A percentile compares a stretch with the other conserved stretches of the same genome.
phyloP scores from a whole-genome alignment of 2,797 vertebrate genomes.

The Amazona ochrocephala region DNA sequence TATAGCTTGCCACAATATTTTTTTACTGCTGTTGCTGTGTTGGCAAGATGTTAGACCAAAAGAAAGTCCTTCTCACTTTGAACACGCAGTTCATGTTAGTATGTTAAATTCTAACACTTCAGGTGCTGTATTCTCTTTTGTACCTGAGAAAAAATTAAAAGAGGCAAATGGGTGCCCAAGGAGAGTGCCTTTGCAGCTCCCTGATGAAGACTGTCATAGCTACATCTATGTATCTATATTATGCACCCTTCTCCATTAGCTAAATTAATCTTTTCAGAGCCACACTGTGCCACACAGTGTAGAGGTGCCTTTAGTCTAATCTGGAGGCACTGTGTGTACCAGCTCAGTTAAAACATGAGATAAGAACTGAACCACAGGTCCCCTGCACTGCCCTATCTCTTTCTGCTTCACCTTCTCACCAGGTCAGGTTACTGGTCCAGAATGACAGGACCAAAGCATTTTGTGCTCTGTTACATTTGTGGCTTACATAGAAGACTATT shows the following conservation, averaged over 20 bases:
- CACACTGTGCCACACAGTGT: neutral
- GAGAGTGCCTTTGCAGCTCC: neutral
- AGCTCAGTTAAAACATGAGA: neutral
- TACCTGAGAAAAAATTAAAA: neutral
- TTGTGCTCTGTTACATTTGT: neutral
- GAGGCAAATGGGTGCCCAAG: neutral
- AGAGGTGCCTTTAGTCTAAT: neutral
- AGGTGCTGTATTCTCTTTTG: neutral
- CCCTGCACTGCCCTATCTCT: neutral
- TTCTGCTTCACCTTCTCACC: constrained; percentile 15
- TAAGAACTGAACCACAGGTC: neutral
- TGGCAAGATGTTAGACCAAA: neutral
- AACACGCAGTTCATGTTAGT: neutral
- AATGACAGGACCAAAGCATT: neutral
- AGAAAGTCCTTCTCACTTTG: neutral
- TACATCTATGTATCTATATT: neutral
- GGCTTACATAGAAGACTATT: neutral
- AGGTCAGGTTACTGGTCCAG: constrained; percentile 14
- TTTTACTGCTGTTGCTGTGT: neutral
- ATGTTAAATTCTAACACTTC: neutral
- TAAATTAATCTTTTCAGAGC: neutral
- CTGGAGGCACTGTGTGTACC: neutral
- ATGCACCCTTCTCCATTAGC: neutral
- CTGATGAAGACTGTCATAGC: neutral
- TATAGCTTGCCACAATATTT: neutral